Evolutionary conservation across 2,113 vertebrate species (phyloP).

Genomic region (Xiphorhynchus elegans): DNA sequence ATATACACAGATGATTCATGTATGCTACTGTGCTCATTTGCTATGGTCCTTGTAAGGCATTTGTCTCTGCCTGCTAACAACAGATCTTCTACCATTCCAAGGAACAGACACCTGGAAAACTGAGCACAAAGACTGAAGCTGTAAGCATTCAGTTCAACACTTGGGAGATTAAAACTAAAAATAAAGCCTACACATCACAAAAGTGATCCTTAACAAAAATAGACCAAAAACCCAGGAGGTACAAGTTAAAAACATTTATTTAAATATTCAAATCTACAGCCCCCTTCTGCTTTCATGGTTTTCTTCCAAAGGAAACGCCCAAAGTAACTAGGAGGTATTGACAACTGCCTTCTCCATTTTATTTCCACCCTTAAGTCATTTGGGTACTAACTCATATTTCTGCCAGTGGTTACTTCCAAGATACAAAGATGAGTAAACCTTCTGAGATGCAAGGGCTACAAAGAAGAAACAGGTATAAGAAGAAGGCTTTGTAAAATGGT

Average conservation of each 20-base stretch:
- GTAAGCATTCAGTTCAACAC: background rate
- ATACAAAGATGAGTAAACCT: background rate
- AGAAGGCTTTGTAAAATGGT: background rate
- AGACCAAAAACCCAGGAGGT: background rate
- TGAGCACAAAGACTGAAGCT: background rate
- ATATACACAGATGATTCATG: background rate
- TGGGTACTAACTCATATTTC: background rate
- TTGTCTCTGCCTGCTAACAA: background rate
- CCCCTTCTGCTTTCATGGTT: background rate
- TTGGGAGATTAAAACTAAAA: background rate
- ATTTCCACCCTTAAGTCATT: background rate
- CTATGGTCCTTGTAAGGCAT: background rate
- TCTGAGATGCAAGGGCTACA: background rate
- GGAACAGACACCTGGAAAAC: background rate
- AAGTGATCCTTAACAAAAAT: background rate
- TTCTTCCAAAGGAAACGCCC: background rate
- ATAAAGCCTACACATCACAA: background rate
- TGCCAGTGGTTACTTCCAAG: background rate
- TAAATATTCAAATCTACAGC: background rate
- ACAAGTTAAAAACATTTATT: background rate
- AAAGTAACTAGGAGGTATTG: background rate
- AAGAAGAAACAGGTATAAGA: background rate
- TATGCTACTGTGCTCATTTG: background rate
- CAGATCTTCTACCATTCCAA: background rate
- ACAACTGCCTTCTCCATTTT: background rate